Percentiles rank a stretch among this genome's conserved stretches.
Evolutionary conservation across 2,888 invertebrate genomes (phyloP).

Genomic region (Agrochola lota): DNA sequence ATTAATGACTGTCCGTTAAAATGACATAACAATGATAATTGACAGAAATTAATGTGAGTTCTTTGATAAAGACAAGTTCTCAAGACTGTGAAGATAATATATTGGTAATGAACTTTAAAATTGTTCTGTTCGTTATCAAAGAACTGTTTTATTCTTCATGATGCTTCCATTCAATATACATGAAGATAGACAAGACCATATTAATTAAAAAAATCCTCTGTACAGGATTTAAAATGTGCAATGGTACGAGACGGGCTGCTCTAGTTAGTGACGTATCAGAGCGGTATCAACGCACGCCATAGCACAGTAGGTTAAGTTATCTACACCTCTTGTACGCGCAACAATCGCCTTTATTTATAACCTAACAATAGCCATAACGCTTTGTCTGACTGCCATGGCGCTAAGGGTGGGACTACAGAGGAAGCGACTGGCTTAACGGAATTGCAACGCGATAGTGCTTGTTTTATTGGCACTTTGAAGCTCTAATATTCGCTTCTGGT

Average conservation of each 20-base stretch:
- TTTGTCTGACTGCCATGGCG: slow-evolving; percentile 38
- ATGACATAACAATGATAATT: neutral
- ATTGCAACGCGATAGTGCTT: slow-evolving; percentile 45
- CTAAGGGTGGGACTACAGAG: slow-evolving; percentile 47
- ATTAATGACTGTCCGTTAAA: neutral
- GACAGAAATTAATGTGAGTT: slow-evolving; percentile 2
- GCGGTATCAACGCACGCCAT: slow-evolving; percentile 66
- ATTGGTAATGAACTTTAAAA: slow-evolving; percentile 10
- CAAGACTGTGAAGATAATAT: neutral
- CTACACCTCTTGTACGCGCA: slow-evolving; percentile 21
- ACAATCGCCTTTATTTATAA: slow-evolving; percentile 49
- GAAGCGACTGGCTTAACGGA: slow-evolving; percentile 45
- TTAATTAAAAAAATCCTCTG: slow-evolving; percentile 42
- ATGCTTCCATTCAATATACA: slow-evolving; percentile 1
- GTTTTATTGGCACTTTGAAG: slow-evolving; percentile 11
- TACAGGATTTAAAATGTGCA: slow-evolving; percentile 66
- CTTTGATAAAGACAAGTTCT: slow-evolving; percentile 8
- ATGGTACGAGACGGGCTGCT: slow-evolving; percentile 69
- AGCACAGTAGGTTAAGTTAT: slow-evolving; percentile 55
- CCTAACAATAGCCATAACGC: slow-evolving; percentile 31
- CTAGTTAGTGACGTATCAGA: slow-evolving; percentile 73
- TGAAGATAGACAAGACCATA: slow-evolving; percentile 8
- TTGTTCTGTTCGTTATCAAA: slow-evolving; percentile 1
- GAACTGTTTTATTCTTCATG: neutral
- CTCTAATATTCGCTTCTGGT: slow-evolving; percentile 6